Base-by-base conservation (phyloP, 1,140 invertebrate species). In the Bombus breviceps region DNA sequence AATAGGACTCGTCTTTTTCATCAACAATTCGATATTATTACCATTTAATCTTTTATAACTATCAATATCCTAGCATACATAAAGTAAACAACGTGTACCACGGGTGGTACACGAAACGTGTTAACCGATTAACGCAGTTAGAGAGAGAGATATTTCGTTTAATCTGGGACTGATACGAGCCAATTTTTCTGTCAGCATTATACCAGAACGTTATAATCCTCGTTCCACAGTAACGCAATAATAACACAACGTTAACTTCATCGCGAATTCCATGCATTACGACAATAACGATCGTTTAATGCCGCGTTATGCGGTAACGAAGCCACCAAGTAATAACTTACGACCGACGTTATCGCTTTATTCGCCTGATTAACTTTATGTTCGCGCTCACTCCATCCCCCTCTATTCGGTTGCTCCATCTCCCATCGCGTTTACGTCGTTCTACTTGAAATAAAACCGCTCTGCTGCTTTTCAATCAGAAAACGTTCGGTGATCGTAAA, bases 311-410 rank as follows among this genome's bases (percentile, higher is more conserved):
- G 84, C 85, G 85, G 69, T 69, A 79, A 71, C 69, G 76, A 62
- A 62, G 78, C n/a, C 59, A 74, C 57, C 82, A 37, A 72, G 74
- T 75, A 88, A 91, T 90, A 86, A 90, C 83, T 83, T 86, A 88
- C 82, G 81, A 69, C 77, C 87, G 83, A 89, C 86, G 91, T 92
- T 93, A 93, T 93, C 92, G 81, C 84, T 81, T 83, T 88, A 85
- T 86, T 91, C 92, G 83, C 88, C 90, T 93, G 92, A 93, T 93
- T 93, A 92, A 93, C 90, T 93, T 92, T 89, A 92, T 78, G 85
- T 78, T 34, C 71, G 68, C 34, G 66, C 28, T 28, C 22, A 15
- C 62, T 43, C 15, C 37, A n/a, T 1, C 34, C 13, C 39, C 28
- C 34, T 18, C 47, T 32, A 28, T n/a, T 47, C 18, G 3, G 18